Evolutionary conservation across 2,113 vertebrate genomes (phyloP).

Genomic region (Hippocampus guttulatus): DNA sequence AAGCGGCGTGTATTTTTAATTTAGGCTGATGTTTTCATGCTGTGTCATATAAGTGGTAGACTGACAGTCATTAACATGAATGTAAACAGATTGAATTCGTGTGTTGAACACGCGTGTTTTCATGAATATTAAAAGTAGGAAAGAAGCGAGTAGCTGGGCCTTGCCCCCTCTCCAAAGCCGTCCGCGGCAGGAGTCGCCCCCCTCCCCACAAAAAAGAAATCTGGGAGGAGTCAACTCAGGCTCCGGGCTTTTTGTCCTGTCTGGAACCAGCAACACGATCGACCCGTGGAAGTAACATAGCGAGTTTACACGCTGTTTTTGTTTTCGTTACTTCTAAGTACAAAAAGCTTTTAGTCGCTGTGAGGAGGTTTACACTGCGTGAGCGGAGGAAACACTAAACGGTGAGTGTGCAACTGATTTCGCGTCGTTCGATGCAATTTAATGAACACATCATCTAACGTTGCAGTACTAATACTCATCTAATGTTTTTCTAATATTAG

Average conservation of each 20-base stretch:
- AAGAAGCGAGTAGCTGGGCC: not conserved
- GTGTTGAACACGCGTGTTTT: not conserved
- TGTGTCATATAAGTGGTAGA: not conserved
- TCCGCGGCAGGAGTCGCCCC: conserved; percentile 57
- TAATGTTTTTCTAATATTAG: not conserved
- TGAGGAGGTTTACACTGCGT: not conserved
- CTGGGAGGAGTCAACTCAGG: conserved; percentile 60
- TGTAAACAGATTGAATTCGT: not conserved
- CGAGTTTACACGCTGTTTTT: not conserved
- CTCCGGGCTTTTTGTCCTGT: conserved; percentile 40
- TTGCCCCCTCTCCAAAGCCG: conserved; percentile 3
- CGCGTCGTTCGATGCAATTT: conserved; percentile 3
- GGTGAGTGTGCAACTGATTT: conserved; percentile 65
- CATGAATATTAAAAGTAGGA: not conserved
- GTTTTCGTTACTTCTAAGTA: not conserved
- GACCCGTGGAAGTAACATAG: conserved; percentile 12
- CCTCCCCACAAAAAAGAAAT: conserved; percentile 31
- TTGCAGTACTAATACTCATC: not conserved
- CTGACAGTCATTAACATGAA: not conserved
- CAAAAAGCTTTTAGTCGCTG: not conserved
- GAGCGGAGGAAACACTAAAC: conserved; percentile 16
- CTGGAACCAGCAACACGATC: conserved; percentile 5
- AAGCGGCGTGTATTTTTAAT: not conserved
- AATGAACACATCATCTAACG: not conserved
- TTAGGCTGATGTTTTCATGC: not conserved